Conservation (phyloP, 1,140 invertebrate species). For the Thalassaphorura encarpata region DNA sequence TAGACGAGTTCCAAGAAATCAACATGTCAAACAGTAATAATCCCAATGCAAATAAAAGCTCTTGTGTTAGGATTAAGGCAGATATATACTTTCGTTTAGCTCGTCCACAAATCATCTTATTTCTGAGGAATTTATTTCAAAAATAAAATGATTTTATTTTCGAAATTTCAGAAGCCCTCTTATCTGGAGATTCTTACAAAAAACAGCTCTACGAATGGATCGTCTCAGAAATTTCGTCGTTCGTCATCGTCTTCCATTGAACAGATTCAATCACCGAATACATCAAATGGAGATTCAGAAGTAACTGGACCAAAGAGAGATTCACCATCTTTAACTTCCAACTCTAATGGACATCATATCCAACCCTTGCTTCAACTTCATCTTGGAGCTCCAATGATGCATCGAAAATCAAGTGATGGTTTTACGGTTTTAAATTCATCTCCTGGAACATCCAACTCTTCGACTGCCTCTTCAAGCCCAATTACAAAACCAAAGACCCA, state of each 20-base stretch:
- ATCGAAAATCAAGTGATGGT: conserved; percentile 9
- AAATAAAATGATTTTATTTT: conserved; percentile 3
- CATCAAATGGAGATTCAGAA: not conserved
- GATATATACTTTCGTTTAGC: too few relatives aligned
- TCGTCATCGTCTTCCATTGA: conserved; percentile 11
- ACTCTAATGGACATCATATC: not conserved
- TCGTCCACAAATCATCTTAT: too few relatives aligned
- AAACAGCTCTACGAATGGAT: conserved; percentile 6
- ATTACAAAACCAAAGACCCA: conserved; percentile 11
- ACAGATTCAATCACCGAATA: not conserved
- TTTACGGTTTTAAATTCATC: conserved; percentile 4
- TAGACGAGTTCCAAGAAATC: too few relatives aligned
- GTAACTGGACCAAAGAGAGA: not conserved
- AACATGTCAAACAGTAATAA: too few relatives aligned
- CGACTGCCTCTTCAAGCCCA: conserved; percentile 21
- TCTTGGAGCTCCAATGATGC: conserved; percentile 5
- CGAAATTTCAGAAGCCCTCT: conserved; percentile 22
- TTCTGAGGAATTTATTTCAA: not conserved
- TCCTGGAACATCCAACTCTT: conserved; percentile 11
- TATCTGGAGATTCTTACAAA: conserved; percentile 29
- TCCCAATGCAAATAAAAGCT: too few relatives aligned
- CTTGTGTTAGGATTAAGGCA: too few relatives aligned
- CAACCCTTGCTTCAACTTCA: not conserved
- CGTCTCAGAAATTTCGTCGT: conserved; percentile 5
- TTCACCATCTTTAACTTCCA: not conserved